Evolutionary conservation across 2,888 invertebrate species (phyloP), one percentile per base, ranked within the genome.

Genomic region (Stenchaetothrips biformis): DNA sequence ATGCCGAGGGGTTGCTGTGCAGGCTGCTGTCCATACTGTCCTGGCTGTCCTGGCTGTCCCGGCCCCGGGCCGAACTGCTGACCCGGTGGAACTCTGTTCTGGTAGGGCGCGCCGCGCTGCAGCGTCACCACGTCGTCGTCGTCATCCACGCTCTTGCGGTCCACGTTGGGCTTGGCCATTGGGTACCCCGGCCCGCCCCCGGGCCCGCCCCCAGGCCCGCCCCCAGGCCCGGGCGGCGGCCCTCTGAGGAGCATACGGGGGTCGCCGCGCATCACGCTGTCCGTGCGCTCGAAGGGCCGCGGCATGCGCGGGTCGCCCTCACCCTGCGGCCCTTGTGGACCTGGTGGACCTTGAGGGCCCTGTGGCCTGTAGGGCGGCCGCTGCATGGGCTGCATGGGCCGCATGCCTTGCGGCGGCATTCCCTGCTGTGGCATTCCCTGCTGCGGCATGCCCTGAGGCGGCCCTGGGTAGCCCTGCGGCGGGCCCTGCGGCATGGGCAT

Each of bases 81-180:
- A 25, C 11, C 25, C 21, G 67, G 9, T 53, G 53, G 53, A 13
- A 11, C 67, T 21, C 67, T n/a, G 67, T 21, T 74, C 7, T 25
- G 67, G 25, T 21, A 74, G n/a, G 67, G 21, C 9, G 67, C 25
- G 0, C 67, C 67, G 0, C 67, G 67, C 67, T 74, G 67, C 67
- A 74, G 25, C 67, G 67, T 74, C 25, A 74, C 67, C 21, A 74
- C 67, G 67, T 74, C 67, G 2, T 74, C 67, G 67, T 74, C 67
- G 25, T 74, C 67, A 25, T 74, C 67, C 25, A 25, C 21, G 7
- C 67, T 25, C 67, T 1, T 74, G 9, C 21, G 11, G 21, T 25
- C 25, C 21, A 11, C 11, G 21, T 8, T 21, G 21, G 1, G 21
- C 67, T 11, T 11, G 25, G 21, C 25, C 21, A 25, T 37, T 37